Evolutionary conservation across 2,113 vertebrate genomes (phyloP), one percentile per base, ranked within the genome.

Genomic region (Thinocorus orbignyianus): DNA sequence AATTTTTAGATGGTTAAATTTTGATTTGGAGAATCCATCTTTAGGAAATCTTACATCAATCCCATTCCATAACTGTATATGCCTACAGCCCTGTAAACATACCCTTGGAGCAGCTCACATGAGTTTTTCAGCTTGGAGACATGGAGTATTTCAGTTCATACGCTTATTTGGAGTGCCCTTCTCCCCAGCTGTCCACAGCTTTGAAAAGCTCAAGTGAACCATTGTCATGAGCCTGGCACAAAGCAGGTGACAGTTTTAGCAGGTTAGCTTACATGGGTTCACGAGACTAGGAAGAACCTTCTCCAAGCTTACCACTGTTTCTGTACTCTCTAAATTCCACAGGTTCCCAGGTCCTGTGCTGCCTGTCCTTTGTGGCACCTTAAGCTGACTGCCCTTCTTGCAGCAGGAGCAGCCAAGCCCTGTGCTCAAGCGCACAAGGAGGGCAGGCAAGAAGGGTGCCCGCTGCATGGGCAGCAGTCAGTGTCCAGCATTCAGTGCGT

Each of bases 371-470:
- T 3, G 0, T 31, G 70, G 58, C 18, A 57, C 7, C 14, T 80
- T 4, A 0, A 11, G 10, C 16, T 0, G 0, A 3, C 41, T 52
- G 23, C 39, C 57, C 30, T 35, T 42, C 49, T 62, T 51, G 19
- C 31, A 42, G 51, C 42, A 17, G 46, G 12, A 85, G 76, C 23
- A 30, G 33, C 39, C 52, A 37, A 82, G 68, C 23, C 48, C n/a
- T 18, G 37, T 2, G 6, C 15, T 25, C 5, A 1, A 81, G 20
- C 6, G 0, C 3, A 2, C 0, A 4, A 49, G 24, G 20, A 60
- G 57, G 37, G n/a, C 70, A 62, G 46, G 14, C 12, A 49, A 25
- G 57, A 74, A 69, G 19, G 48, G 14, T 0, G 0, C 4, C 42
- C 2, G 0, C 26, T 10, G 52, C 11, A 42, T 4, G 1, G n/a